Conservation (phyloP, 2,797 vertebrate species). For the Sciurus carolinensis region DNA sequence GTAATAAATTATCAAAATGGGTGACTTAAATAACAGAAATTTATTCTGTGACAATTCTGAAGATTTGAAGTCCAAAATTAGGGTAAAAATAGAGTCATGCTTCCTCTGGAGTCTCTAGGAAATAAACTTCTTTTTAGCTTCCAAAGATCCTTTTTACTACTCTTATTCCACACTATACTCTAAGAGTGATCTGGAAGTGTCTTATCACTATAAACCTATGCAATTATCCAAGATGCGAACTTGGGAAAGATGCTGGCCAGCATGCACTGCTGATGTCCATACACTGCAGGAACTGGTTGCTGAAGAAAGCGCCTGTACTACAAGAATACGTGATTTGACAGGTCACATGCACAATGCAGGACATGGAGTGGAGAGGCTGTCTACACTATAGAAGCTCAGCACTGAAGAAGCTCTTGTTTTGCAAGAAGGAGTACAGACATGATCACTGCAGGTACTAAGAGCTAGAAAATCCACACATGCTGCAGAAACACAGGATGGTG, state of each 20-base stretch:
- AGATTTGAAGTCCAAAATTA: background rate
- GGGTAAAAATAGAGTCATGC: too few relatives aligned
- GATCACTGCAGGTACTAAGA: background rate
- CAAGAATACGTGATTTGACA: background rate
- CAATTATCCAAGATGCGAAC: background rate
- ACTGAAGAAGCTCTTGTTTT: background rate
- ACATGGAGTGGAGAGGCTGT: background rate
- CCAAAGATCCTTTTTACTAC: background rate
- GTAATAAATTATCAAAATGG: background rate
- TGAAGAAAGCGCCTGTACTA: background rate
- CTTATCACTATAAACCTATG: background rate
- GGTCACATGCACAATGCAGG: background rate
- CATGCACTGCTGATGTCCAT: background rate
- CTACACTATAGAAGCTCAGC: background rate
- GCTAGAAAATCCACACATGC: background rate
- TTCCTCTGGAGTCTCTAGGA: too few relatives aligned
- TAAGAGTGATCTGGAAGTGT: background rate
- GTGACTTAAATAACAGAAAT: background rate
- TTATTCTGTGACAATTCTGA: background rate
- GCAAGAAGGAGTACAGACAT: background rate
- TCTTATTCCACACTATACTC: background rate
- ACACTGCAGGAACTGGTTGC: background rate
- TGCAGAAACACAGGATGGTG: background rate
- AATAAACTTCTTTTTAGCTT: background rate
- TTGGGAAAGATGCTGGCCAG: background rate